These are phyloP conservation scores for Deroptyus accipitrinus DNA, from an alignment of 2,113 vertebrate genomes.

Conservation along the genomic window DNA sequence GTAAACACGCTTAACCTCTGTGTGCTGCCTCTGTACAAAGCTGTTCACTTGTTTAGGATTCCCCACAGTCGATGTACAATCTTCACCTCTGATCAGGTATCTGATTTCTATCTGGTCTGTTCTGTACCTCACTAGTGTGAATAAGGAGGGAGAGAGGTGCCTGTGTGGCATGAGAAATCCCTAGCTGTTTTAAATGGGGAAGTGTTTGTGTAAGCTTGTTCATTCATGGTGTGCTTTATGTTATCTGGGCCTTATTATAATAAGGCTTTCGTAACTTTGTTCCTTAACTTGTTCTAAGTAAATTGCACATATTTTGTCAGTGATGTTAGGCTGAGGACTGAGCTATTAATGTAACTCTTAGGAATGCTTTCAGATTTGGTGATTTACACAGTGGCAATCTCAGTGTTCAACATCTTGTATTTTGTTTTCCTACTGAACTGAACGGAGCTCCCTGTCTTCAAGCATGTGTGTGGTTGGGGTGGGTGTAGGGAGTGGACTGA, in stretches of 20 bases:
- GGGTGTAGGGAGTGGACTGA: neutral
- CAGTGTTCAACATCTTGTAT: neutral
- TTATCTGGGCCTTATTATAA: neutral
- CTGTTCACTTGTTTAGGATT: neutral
- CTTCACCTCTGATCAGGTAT: neutral
- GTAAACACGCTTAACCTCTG: accelerated
- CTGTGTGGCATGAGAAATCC: neutral
- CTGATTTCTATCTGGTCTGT: neutral
- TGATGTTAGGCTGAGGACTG: neutral
- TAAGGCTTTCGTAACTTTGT: neutral
- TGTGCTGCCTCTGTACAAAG: neutral
- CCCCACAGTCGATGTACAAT: neutral
- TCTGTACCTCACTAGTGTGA: neutral
- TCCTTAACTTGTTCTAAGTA: neutral
- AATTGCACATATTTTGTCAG: neutral
- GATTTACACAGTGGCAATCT: neutral
- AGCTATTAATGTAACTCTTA: neutral
- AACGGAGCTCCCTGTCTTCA: neutral
- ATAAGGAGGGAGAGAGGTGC: neutral
- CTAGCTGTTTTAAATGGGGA: neutral
- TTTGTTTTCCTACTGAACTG: neutral
- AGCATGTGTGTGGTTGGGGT: neutral
- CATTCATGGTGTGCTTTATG: accelerated
- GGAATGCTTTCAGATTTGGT: neutral
- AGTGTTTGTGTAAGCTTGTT: neutral